These are phyloP conservation scores for Fragum sueziense DNA, from an alignment of 2,888 invertebrate species.

Conservation along the genomic window DNA sequence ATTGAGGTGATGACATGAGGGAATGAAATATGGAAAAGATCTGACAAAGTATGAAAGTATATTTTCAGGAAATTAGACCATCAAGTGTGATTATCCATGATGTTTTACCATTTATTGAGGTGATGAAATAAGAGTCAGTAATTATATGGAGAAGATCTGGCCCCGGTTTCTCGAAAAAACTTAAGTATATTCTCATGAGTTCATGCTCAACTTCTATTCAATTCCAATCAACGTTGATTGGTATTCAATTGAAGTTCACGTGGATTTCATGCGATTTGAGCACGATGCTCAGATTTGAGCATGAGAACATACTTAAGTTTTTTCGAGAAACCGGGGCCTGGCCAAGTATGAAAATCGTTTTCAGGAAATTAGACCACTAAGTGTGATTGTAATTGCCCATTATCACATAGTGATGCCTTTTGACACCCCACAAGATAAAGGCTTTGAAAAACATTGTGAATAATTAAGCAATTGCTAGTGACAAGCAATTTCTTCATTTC, in stretches of 20 bases:
- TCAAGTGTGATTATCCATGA: background rate
- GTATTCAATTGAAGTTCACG: too few species aligned
- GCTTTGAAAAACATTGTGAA: background rate
- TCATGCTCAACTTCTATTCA: too few species aligned
- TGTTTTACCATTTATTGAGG: background rate
- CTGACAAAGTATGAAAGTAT: constrained; percentile 63
- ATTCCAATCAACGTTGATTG: too few species aligned
- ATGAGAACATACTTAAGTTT: too few species aligned
- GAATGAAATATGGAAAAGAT: constrained; percentile 56
- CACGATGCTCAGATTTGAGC: too few species aligned
- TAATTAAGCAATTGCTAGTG: background rate
- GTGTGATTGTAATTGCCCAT: background rate
- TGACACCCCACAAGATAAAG: background rate
- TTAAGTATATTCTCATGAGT: too few species aligned
- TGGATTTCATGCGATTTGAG: too few species aligned
- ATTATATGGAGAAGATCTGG: constrained; percentile 61
- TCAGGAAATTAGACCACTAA: background rate
- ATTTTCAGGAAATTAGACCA: background rate
- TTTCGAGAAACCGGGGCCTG: too few species aligned
- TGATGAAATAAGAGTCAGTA: background rate
- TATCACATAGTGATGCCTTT: background rate
- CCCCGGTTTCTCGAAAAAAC: too few species aligned
- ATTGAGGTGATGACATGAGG: background rate
- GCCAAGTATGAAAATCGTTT: constrained; percentile 60
- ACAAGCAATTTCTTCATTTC: background rate